Conservation (phyloP, 1,140 invertebrate species). For the Pectinophora gossypiella region DNA sequence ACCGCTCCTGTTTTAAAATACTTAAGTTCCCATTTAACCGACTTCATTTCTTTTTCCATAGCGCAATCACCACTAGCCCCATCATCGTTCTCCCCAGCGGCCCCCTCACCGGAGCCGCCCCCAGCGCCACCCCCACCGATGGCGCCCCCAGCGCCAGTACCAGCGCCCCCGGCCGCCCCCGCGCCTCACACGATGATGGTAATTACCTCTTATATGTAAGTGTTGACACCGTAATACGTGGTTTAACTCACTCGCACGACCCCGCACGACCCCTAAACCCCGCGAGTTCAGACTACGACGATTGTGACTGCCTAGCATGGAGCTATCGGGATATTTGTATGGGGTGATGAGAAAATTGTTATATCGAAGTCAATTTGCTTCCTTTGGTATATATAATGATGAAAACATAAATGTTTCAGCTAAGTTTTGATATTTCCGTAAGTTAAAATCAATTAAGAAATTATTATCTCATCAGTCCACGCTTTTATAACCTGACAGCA, state of each 20-base stretch:
- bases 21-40: too few species aligned
- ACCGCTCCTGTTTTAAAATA: too few species aligned
- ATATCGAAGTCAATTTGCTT: too few species aligned
- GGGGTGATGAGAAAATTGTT: too few species aligned
- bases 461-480: too few species aligned
- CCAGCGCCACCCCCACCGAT: constrained; percentile 65
- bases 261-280: constrained; percentile 39
- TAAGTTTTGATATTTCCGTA: too few species aligned
- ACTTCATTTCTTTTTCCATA: constrained; percentile 33
- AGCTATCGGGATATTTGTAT: too few species aligned
- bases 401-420: too few species aligned
- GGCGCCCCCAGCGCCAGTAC: constrained; percentile 58
- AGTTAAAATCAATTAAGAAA: too few species aligned
- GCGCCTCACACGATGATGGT: constrained; percentile 79
- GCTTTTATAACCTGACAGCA: background rate
- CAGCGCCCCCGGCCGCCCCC: constrained; percentile 47
- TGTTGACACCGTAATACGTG: constrained; percentile 74
- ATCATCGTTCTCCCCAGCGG: constrained; percentile 63
- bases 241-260: constrained; percentile 55
- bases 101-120: constrained; percentile 66
- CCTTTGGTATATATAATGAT: too few species aligned
- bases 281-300: constrained; percentile 11
- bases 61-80: constrained; percentile 67
- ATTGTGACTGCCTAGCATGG: background rate
- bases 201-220: constrained; percentile 84